Evolutionary conservation across 2,113 vertebrate genomes (phyloP), one percentile per base, ranked within the genome.

Genomic region (Gobiocypris rarus): DNA sequence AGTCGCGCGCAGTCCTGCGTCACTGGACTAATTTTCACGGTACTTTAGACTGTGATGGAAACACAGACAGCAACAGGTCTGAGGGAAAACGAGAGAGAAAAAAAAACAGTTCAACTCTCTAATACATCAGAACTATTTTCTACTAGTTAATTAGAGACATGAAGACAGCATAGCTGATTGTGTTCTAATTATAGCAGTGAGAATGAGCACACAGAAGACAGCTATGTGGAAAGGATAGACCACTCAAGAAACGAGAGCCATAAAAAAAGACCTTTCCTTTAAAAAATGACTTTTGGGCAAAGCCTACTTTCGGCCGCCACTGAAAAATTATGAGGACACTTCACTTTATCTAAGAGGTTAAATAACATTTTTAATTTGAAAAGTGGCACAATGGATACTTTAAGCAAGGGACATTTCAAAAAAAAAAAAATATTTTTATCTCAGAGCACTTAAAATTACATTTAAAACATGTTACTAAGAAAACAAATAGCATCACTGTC

Each of bases 381-480:
- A 59, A 43, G 52, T 59, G 22, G 0, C 9, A 56, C 34, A 59
- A 58, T 59, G 6, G 28, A 59, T 26, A 43, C 10, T 59, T 58
- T 26, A n/a, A 9, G 11, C 17, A 31, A n/a, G n/a, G n/a, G n/a
- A n/a, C n/a, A n/a, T n/a, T n/a, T n/a, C n/a, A n/a, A n/a, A n/a
- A n/a, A n/a, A n/a, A n/a, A n/a, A n/a, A n/a, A n/a, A n/a, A n/a
- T n/a, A n/a, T n/a, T n/a, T n/a, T n/a, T 31, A 41, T 41, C 11
- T 59, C 54, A 24, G 22, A 59, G 34, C 31, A 59, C 75, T 59
- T 59, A 77, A 59, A 38, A 17, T 56, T 59, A 24, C 75, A 77
- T 41, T 77, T 59, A 77, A n/a, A 77, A 54, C 13, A 59, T 43
- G 13, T 58, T 34, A 77, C 34, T 31, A 13, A 26, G 22, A 26